A percentile compares a stretch with the other conserved stretches of the same genome.
These are phyloP conservation scores for Reticulitermes lucifugus DNA, from an alignment of 2,888 invertebrate genomes.

Conservation along the genomic window DNA sequence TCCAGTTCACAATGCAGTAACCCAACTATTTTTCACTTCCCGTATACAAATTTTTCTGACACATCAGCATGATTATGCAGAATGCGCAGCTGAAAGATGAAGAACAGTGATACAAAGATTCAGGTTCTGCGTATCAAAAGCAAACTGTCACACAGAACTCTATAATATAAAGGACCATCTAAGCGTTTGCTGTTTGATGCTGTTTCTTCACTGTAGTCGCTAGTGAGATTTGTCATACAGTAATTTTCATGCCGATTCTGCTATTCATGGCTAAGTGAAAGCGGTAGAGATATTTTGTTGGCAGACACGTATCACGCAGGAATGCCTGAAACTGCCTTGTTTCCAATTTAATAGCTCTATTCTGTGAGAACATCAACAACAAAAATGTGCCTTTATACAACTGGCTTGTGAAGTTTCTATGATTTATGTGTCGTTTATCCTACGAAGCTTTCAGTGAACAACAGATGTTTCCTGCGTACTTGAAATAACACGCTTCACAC, in stretches of 20 bases:
- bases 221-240: background rate
- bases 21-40: no score
- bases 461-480: background rate
- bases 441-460: no score
- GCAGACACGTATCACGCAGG: background rate
- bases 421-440: background rate
- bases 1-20: no score
- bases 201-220: background rate
- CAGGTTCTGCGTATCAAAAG: background rate
- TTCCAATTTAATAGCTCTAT: background rate
- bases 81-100: background rate
- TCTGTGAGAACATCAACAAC: background rate
- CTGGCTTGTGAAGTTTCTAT: background rate
- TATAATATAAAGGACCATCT: no score
- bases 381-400: background rate
- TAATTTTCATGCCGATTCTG: background rate
- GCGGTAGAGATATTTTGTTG: background rate
- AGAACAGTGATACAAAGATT: background rate
- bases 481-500: background rate
- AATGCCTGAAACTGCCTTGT: background rate
- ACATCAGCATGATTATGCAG: background rate
- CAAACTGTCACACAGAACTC: background rate
- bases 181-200: background rate
- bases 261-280: background rate
- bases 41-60: background rate